Evolutionary conservation across 2,888 invertebrate genomes (phyloP).

Genomic region (Chesias legatella): DNA sequence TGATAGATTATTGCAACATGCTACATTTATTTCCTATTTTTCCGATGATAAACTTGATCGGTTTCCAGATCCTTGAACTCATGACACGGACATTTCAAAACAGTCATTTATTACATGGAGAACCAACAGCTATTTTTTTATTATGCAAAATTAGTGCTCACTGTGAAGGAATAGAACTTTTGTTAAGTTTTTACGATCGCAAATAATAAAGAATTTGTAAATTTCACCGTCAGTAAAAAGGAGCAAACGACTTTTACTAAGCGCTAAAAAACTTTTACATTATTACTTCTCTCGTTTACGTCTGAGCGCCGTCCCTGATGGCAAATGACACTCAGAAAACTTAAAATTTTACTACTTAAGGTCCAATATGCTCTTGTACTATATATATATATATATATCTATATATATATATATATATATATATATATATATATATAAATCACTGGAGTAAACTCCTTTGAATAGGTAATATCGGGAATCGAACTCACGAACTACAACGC

Average conservation of each 20-base stretch:
- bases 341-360: conserved; percentile 10
- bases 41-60: too few relatives aligned
- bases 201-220: conserved; percentile 22
- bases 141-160: conserved; percentile 15
- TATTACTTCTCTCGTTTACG: conserved; percentile 20
- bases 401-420: too few relatives aligned
- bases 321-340: conserved; percentile 19
- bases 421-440: too few relatives aligned
- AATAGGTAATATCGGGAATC: too few relatives aligned
- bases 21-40: too few relatives aligned
- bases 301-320: conserved; percentile 18
- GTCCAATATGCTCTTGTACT: conserved; percentile 5
- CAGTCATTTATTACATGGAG: too few relatives aligned
- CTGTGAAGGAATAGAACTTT: conserved; percentile 10
- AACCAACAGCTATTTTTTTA: too few relatives aligned
- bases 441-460: too few relatives aligned
- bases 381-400: too few relatives aligned
- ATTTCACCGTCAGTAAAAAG: conserved; percentile 20
- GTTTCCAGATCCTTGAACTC: conserved; percentile 2
- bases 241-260: conserved; percentile 22
- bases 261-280: conserved; percentile 23
- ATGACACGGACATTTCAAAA: too few relatives aligned
- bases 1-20: too few relatives aligned
- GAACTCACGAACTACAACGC: too few relatives aligned
- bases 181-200: conserved; percentile 15